Evolutionary conservation across 2,797 vertebrate genomes (phyloP).

Genomic region (Halcyon chelicuti): DNA sequence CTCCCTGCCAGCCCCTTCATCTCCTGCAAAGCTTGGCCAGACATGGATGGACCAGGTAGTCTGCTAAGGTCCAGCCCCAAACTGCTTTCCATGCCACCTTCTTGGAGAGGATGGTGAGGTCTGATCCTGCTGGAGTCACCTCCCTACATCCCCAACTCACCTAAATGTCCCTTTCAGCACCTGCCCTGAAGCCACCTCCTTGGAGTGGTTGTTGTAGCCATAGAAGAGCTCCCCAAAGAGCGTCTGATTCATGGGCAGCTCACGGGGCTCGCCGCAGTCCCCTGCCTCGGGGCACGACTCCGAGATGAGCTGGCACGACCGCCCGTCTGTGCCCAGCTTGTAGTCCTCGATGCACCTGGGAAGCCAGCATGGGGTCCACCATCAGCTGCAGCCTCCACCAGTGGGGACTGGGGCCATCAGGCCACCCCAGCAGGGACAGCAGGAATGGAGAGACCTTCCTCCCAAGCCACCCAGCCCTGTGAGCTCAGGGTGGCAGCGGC

Average conservation of each 20-base stretch:
- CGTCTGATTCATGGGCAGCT: conserved; percentile 95
- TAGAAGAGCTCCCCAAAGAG: conserved; percentile 97
- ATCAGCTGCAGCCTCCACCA: not conserved
- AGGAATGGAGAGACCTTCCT: not conserved
- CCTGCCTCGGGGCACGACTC: conserved; percentile 90
- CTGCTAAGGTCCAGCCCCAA: not conserved
- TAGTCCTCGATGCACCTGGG: conserved; percentile 96
- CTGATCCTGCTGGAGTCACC: not conserved
- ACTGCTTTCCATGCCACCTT: not conserved
- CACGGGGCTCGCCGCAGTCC: conserved; percentile 88
- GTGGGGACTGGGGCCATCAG: not conserved
- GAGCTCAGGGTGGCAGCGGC: not conserved
- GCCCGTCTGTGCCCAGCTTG: conserved; percentile 89
- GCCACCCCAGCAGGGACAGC: not conserved
- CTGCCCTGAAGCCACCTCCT: conserved; percentile 89
- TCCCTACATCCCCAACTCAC: conserved; percentile 64
- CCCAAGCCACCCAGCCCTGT: not conserved
- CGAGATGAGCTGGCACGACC: conserved; percentile 91
- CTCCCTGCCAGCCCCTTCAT: not conserved
- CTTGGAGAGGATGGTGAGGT: not conserved
- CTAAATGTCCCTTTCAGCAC: conserved; percentile 96
- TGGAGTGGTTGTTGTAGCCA: conserved; percentile 95
- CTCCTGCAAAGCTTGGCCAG: not conserved
- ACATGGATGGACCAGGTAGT: not conserved
- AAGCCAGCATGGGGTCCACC: not conserved